Percentiles rank a stretch among this genome's conserved stretches.
phyloP scores from a whole-genome alignment of 2,888 invertebrate species.

The Dryobotodes eremita region DNA sequence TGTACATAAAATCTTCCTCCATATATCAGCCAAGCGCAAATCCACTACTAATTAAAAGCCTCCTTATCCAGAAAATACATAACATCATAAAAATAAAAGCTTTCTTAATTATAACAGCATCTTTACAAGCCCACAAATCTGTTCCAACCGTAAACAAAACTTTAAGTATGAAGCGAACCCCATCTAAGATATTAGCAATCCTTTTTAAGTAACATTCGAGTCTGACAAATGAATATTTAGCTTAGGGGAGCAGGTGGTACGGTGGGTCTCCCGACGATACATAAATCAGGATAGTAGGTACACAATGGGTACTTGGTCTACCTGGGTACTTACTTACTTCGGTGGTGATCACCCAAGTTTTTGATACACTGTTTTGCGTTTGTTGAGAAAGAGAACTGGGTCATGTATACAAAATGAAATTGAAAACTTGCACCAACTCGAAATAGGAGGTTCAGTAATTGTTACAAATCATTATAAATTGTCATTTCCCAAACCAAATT shows the following conservation, averaged over 20 bases:
- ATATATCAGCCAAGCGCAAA: slow-evolving; percentile 23
- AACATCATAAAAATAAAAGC: slow-evolving; percentile 39
- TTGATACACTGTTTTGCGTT: slow-evolving; percentile 50
- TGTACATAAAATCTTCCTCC: slow-evolving; percentile 3
- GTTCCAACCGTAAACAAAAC: slow-evolving; percentile 77
- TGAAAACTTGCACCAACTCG: too few species aligned
- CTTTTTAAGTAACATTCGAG: slow-evolving; percentile 86
- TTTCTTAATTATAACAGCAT: slow-evolving; percentile 61
- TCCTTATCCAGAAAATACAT: slow-evolving; percentile 29
- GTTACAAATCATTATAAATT: too few species aligned
- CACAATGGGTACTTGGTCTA: slow-evolving; percentile 65
- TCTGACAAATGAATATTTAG: slow-evolving; percentile 89
- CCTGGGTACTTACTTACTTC: slow-evolving; percentile 60
- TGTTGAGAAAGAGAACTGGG: slow-evolving; percentile 26
- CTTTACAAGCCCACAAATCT: slow-evolving; percentile 56
- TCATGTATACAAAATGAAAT: not conserved
- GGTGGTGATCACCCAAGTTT: slow-evolving; percentile 56
- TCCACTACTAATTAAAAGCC: slow-evolving; percentile 15
- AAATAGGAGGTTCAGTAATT: too few species aligned
- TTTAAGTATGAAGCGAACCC: slow-evolving; percentile 74
- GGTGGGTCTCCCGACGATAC: slow-evolving; percentile 74
- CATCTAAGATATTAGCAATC: slow-evolving; percentile 88
- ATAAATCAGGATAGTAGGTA: slow-evolving; percentile 81
- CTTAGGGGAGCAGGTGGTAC: slow-evolving; percentile 82
- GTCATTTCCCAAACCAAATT: too few species aligned